Base-by-base conservation (phyloP, 1,140 invertebrate genomes). In the Ceratina calcarata region DNA sequence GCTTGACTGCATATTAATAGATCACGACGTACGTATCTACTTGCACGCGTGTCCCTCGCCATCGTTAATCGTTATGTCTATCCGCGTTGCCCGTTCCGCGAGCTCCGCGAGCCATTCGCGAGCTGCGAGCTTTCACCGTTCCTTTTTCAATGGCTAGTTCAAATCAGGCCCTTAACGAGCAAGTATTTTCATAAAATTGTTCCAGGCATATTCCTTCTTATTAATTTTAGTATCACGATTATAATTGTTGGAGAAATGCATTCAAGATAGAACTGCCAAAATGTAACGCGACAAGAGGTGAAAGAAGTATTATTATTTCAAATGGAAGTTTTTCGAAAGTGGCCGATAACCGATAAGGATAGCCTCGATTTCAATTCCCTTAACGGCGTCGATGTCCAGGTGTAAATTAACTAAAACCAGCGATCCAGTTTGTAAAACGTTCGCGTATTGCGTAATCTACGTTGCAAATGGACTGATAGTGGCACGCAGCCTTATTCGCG, bases 1-100 rank as follows among this genome's bases (percentile, higher is more conserved):
- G 88, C 85, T 87, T 84, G 86, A 74, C 82, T 84, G 88, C 90
- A 90, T 91, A 91, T 91, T 91, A 91, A 91, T 91, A 91, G 90
- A 90, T 86, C 83, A 84, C 90, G 87, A 90, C 91, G 88, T 87
- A 84, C 88, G 78, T 45, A 45, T 45, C 37, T 10, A 45, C 37
- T 45, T 45, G 37, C 37, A 45, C 37, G 37, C 37, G 37, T 66
- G 64, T 51, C 66, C 79, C 79, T 73, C 72, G 83, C 72, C 81
- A 71, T 83, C 85, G 81, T 90, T 88, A 72, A 68, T 84, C 81
- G 82, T 80, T 62, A 51, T 79, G 78, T 86, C 83, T 85, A 16
- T 57, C n/a, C 55, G 37, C 55, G 55, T 57, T 16, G 55, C 15
- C 55, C n/a, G 76, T 87, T 82, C 77, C 64, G 64, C 81, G 77